phyloP scores from a whole-genome alignment of 2,888 invertebrate genomes.

The Protophormia terraenovae region DNA sequence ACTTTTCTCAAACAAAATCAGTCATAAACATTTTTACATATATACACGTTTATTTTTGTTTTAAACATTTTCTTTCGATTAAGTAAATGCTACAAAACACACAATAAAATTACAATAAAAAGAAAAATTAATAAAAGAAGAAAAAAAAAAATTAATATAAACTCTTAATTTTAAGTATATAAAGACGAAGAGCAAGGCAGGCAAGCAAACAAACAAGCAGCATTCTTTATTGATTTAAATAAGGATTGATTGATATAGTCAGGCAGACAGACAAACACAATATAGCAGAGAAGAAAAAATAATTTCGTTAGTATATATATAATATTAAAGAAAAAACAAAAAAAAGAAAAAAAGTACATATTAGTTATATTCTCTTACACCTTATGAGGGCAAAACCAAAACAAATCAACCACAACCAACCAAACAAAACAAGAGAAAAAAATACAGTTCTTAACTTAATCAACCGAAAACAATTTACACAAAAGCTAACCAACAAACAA shows the following conservation, averaged over 20 bases:
- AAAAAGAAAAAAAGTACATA: constrained; percentile 2
- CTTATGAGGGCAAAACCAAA: neutral
- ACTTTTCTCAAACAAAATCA: constrained; percentile 64
- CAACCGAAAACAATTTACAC: neutral
- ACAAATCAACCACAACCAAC: neutral
- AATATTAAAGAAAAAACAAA: neutral
- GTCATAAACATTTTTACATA: constrained; percentile 52
- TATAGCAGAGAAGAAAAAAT: constrained; percentile 29
- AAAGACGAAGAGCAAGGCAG: constrained; percentile 67
- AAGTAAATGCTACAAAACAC: constrained; percentile 65
- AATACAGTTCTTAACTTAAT: neutral
- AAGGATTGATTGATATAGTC: constrained; percentile 51
- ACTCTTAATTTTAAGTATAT: constrained; percentile 73
- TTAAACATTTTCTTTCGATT: constrained; percentile 51
- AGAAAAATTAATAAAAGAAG: constrained; percentile 57
- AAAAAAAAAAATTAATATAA: constrained; percentile 57
- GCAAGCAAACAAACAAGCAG: neutral
- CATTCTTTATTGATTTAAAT: constrained; percentile 68
- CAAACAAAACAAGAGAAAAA: neutral
- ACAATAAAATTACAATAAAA: constrained; percentile 66
- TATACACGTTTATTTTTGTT: constrained; percentile 44
- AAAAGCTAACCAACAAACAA: constrained; percentile 11
- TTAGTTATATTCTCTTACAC: constrained; percentile 26
- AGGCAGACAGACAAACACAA: constrained; percentile 15
- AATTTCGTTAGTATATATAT: constrained; percentile 42